phyloP scores from a whole-genome alignment of 2,888 invertebrate species.

The Pardosa pseudoannulata region DNA sequence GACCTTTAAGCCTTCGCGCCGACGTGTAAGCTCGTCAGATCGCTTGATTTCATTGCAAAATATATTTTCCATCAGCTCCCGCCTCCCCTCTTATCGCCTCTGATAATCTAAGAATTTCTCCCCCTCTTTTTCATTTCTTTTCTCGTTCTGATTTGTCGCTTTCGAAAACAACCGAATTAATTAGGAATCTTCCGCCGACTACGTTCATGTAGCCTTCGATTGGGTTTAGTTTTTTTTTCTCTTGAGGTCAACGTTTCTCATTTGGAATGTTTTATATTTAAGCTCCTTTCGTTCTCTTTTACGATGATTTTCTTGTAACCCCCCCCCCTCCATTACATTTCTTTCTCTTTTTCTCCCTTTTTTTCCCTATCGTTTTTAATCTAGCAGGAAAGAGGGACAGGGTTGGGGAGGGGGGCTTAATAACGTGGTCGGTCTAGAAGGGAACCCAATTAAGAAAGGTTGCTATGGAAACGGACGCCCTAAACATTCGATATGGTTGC shows the following conservation, averaged over 20 bases:
- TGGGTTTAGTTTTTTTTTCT: neutral
- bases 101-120: too few relatives aligned
- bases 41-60: too few relatives aligned
- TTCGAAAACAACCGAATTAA: slow-evolving; percentile 2
- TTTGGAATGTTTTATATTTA: neutral
- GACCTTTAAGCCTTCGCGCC: too few relatives aligned
- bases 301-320: neutral
- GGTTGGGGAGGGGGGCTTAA: neutral
- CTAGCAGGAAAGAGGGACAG: too few relatives aligned
- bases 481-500: neutral
- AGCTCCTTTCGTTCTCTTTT: neutral
- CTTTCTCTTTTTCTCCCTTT: too few relatives aligned
- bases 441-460: neutral
- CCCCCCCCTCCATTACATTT: neutral
- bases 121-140: too few relatives aligned
- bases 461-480: neutral
- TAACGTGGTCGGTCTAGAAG: neutral
- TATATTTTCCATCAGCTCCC: too few relatives aligned
- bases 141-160: neutral
- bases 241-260: neutral
- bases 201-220: neutral
- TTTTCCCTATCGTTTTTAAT: too few relatives aligned
- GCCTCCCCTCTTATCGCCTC: too few relatives aligned
- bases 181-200: neutral
- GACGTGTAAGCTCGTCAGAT: too few relatives aligned